phyloP scores from a whole-genome alignment of 2,113 vertebrate genomes.

The Symphodus melops region DNA sequence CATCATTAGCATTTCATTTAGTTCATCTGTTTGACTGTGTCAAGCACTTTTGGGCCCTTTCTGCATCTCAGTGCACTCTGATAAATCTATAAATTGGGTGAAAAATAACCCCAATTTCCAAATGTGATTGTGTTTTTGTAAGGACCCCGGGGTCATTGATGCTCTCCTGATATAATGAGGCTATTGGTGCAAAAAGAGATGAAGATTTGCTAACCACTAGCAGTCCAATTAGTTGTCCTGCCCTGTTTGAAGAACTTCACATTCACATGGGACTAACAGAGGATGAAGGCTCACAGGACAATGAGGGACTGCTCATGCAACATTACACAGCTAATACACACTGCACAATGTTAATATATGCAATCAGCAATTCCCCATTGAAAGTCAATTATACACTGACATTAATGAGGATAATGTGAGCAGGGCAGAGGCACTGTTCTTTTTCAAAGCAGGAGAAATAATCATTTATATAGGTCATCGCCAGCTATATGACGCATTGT shows the following conservation, averaged over 20 bases:
- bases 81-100: slow-evolving; percentile 8
- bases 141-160: slow-evolving; percentile 30
- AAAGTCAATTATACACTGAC: slow-evolving; percentile 49
- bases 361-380: slow-evolving; percentile 43
- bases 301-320: slow-evolving; percentile 50
- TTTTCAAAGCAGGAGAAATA: slow-evolving; percentile 30
- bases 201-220: slow-evolving; percentile 29
- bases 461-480: slow-evolving; percentile 61
- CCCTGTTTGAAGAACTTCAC: slow-evolving; percentile 33
- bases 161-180: slow-evolving; percentile 26
- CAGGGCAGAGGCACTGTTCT: slow-evolving; percentile 15
- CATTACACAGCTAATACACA: slow-evolving; percentile 62
- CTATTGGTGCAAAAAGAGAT: slow-evolving; percentile 35
- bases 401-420: slow-evolving; percentile 57
- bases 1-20: slow-evolving; percentile 12
- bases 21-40: slow-evolving; percentile 7
- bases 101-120: slow-evolving; percentile 13
- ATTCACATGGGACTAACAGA: background rate
- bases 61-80: background rate
- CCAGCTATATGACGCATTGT: slow-evolving; percentile 53
- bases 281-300: slow-evolving; percentile 1
- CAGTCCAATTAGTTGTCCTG: slow-evolving; percentile 44
- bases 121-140: slow-evolving; percentile 9
- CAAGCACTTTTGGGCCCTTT: background rate
- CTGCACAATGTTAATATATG: slow-evolving; percentile 52